Conservation (phyloP, 2,113 vertebrate genomes). For the Vidua chalybeata region DNA sequence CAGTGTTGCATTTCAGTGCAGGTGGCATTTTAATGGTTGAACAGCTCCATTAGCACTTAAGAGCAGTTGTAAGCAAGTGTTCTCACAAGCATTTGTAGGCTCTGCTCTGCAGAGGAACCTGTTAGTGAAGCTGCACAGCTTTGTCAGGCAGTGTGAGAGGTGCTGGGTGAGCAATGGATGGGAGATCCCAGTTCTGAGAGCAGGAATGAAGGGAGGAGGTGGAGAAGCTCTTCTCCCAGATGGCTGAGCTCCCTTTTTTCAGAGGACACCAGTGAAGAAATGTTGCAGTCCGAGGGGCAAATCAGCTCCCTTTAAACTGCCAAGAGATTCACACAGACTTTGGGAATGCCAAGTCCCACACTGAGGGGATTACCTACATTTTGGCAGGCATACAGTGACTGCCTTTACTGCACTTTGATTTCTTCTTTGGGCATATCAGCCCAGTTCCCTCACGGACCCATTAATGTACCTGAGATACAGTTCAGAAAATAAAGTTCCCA, state of each 20-base stretch:
- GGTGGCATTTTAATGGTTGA: neutral
- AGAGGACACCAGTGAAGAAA: neutral
- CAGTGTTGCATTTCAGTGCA: neutral
- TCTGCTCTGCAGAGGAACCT: neutral
- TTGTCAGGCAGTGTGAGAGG: neutral
- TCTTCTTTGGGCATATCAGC: neutral
- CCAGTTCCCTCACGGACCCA: neutral
- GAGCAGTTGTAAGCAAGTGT: neutral
- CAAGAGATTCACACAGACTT: neutral
- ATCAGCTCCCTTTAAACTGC: neutral
- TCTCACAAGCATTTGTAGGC: neutral
- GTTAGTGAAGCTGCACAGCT: neutral
- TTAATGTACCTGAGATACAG: neutral
- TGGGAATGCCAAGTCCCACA: neutral
- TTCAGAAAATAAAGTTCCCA: neutral
- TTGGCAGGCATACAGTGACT: neutral
- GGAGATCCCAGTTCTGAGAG: neutral
- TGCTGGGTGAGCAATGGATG: neutral
- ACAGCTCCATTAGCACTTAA: neutral
- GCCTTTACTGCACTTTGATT: neutral
- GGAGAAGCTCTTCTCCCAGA: neutral
- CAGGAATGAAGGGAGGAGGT: neutral
- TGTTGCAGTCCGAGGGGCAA: neutral
- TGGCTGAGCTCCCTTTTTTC: neutral
- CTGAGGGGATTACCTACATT: neutral